phyloP scores from a whole-genome alignment of 1,140 invertebrate species.

The Zophobas atratus region DNA sequence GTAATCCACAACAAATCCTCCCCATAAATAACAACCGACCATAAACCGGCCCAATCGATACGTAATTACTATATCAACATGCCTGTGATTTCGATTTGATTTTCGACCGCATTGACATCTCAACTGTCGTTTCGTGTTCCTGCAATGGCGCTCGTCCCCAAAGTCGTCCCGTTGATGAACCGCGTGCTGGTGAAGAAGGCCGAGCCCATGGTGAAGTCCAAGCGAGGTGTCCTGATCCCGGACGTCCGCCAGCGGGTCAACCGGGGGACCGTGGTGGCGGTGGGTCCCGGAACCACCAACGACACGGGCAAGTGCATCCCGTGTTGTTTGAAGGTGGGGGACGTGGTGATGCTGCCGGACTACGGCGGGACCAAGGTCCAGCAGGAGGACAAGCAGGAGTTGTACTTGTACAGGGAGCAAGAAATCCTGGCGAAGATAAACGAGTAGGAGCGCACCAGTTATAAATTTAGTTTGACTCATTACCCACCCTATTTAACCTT shows the following conservation, averaged over 20 bases:
- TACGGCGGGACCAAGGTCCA: conserved; percentile 59
- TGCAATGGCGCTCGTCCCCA: background rate
- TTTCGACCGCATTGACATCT: conserved; percentile 3
- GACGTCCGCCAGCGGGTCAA: conserved; percentile 47
- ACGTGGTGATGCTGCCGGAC: conserved; percentile 60
- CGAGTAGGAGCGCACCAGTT: conserved; percentile 18
- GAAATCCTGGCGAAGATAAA: conserved; percentile 60
- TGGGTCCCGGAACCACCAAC: conserved; percentile 56
- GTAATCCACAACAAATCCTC: background rate
- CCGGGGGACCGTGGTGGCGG: conserved; percentile 57
- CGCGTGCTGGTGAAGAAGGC: conserved; percentile 56
- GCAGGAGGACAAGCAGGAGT: conserved; percentile 51
- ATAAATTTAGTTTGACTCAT: conserved; percentile 38
- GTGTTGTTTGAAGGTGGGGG: conserved; percentile 53
- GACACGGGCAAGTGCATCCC: conserved; percentile 54
- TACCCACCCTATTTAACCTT: conserved; percentile 37
- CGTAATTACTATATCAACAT: conserved; percentile 19
- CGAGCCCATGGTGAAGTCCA: conserved; percentile 50
- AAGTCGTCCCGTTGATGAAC: conserved; percentile 55
- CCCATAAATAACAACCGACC: conserved; percentile 3
- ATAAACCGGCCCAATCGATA: conserved; percentile 13
- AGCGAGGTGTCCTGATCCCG: conserved; percentile 58
- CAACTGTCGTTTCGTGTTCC: background rate
- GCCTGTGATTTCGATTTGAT: background rate
- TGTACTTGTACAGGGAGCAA: conserved; percentile 57